Conservation (phyloP, 2,888 invertebrate species). For the Calliphora vomitoria region DNA sequence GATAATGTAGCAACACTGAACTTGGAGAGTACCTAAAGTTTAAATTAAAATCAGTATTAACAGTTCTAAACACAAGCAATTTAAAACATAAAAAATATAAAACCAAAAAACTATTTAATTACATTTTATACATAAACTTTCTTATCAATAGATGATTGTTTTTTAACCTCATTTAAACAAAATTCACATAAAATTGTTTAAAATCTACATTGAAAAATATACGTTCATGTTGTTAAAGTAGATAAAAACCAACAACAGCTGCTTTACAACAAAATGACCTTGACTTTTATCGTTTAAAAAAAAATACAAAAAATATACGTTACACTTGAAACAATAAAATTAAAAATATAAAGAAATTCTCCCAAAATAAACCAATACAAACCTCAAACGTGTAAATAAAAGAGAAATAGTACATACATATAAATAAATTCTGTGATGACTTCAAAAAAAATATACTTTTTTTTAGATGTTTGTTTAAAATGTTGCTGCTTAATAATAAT, state of each 20-base stretch:
- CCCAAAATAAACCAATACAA: slow-evolving; percentile 19
- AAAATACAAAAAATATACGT: slow-evolving; percentile 37
- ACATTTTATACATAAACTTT: background rate
- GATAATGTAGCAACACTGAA: background rate
- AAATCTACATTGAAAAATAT: slow-evolving; percentile 8
- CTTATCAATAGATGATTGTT: slow-evolving; percentile 15
- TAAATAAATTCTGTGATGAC: slow-evolving; percentile 10
- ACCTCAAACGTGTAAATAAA: slow-evolving; percentile 30
- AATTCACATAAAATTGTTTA: slow-evolving; percentile 7
- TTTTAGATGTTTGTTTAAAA: background rate
- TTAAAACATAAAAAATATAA: background rate
- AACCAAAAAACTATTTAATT: background rate
- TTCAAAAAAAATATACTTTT: slow-evolving; percentile 27
- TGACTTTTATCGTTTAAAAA: slow-evolving; percentile 65
- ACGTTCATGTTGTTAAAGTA: background rate
- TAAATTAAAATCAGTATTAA: background rate
- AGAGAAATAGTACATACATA: slow-evolving; percentile 21
- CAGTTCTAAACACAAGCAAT: background rate
- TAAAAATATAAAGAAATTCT: slow-evolving; percentile 22
- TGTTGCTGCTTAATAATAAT: background rate
- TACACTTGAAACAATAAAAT: slow-evolving; percentile 60
- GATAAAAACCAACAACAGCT: slow-evolving; percentile 25
- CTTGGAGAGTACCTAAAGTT: background rate
- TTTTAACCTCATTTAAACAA: slow-evolving; percentile 38
- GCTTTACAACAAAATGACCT: slow-evolving; percentile 55